Conservation (phyloP, 1,140 invertebrate genomes). For the Pogonomyrmex barbatus region DNA sequence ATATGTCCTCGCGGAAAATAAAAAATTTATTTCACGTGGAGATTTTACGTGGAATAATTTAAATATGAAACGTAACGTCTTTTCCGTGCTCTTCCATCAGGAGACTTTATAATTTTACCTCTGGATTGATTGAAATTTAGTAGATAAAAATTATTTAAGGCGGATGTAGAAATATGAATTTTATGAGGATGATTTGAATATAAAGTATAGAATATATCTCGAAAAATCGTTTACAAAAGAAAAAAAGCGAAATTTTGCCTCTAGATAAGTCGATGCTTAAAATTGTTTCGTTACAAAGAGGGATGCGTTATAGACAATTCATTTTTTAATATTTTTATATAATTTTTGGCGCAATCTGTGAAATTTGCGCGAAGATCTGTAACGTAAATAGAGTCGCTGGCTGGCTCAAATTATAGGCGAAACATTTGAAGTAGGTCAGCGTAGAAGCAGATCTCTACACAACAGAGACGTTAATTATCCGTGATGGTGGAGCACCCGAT, state of each 20-base stretch:
- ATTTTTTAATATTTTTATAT: background rate
- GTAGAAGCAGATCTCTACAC: background rate
- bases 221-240: too few relatives aligned
- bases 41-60: background rate
- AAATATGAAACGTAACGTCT: background rate
- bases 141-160: too few relatives aligned
- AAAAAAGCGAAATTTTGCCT: too few relatives aligned
- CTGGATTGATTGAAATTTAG: too few relatives aligned
- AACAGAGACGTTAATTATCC: slow-evolving; percentile 27
- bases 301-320: background rate
- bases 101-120: too few relatives aligned
- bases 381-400: background rate
- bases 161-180: too few relatives aligned
- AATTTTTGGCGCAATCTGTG: background rate
- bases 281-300: too few relatives aligned
- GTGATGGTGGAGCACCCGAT: background rate
- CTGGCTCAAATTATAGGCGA: too few relatives aligned
- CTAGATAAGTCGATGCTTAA: too few relatives aligned
- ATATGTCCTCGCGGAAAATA: background rate
- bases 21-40: background rate
- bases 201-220: too few relatives aligned
- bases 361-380: too few relatives aligned
- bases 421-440: slow-evolving; percentile 20
- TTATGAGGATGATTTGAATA: too few relatives aligned
- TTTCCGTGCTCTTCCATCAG: background rate